phyloP scores from a whole-genome alignment of 2,888 invertebrate genomes.

The Metacarcinus magister region DNA sequence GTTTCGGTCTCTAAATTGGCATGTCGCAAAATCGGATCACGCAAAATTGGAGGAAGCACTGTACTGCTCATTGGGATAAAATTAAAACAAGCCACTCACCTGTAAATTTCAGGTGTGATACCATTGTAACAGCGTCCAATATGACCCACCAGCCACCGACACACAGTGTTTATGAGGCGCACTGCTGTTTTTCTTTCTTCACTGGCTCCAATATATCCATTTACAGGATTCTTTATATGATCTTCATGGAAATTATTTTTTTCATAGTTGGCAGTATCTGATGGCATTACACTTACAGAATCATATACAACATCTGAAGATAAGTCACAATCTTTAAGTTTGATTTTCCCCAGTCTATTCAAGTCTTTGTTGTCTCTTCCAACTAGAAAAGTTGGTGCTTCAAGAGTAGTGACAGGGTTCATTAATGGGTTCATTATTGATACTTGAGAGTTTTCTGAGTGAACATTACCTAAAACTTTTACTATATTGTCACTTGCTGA shows the following conservation, averaged over 20 bases:
- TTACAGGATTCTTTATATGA: constrained; percentile 65
- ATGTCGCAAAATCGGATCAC: too few species aligned
- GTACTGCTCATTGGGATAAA: not conserved
- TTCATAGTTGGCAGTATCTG: constrained; percentile 53
- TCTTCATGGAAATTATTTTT: constrained; percentile 70
- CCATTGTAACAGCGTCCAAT: constrained; percentile 70
- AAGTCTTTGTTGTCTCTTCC: constrained; percentile 64
- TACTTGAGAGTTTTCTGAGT: constrained; percentile 32
- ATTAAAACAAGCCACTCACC: constrained; percentile 65
- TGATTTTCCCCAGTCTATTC: constrained; percentile 65
- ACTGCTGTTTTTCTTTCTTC: constrained; percentile 79
- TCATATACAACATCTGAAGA: constrained; percentile 68
- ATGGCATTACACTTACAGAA: constrained; percentile 62
- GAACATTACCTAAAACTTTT: not conserved
- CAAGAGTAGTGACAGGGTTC: constrained; percentile 64
- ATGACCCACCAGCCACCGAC: constrained; percentile 76
- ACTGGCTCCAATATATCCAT: constrained; percentile 69
- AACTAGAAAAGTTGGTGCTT: constrained; percentile 61
- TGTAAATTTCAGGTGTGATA: constrained; percentile 78
- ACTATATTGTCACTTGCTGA: not conserved
- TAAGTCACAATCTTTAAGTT: constrained; percentile 73
- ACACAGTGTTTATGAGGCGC: constrained; percentile 81
- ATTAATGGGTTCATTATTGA: constrained; percentile 61
- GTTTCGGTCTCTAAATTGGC: too few species aligned
- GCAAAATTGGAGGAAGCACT: too few species aligned